Conservation (phyloP, 30 jellyfish, hydroid and myxozoan genomes). For the Hydra vulgaris region DNA sequence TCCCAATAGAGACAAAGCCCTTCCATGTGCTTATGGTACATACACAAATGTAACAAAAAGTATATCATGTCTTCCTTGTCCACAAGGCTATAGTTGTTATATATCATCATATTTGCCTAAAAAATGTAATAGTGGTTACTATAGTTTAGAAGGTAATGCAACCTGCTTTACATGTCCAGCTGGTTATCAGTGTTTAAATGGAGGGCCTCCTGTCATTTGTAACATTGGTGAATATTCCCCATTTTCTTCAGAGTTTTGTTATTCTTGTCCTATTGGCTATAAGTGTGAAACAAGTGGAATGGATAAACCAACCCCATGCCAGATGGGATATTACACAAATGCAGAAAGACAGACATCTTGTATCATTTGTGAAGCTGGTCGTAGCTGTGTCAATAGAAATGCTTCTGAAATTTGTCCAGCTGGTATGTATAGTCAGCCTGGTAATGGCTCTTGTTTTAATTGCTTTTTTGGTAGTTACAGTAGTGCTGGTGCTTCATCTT, state of each 20-base stretch:
- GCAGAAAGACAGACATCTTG: constrained; percentile 59
- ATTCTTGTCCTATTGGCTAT: constrained; percentile 76
- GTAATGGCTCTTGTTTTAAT: constrained; percentile 2
- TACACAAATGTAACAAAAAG: constrained; percentile 58
- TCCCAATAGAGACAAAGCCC: constrained; percentile 57
- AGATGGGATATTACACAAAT: constrained; percentile 65
- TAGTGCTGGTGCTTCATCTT: constrained; percentile 57
- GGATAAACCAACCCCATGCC: constrained; percentile 50
- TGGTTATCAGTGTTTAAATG: constrained; percentile 69
- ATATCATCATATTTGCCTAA: constrained; percentile 45
- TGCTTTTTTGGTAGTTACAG: constrained; percentile 81
- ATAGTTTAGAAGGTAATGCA: constrained; percentile 70
- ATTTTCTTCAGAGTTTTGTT: constrained; percentile 43
- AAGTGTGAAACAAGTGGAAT: constrained; percentile 61
- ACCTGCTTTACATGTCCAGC: constrained; percentile 87
- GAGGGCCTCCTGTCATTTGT: constrained; percentile 76
- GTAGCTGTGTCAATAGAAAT: constrained; percentile 52
- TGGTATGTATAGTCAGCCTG: constrained; percentile 64
- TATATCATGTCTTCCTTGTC: constrained; percentile 51
- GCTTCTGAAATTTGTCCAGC: constrained; percentile 51
- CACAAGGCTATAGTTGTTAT: constrained; percentile 77
- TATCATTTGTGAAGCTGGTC: constrained; percentile 79
- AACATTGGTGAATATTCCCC: constrained; percentile 75
- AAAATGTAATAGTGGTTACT: constrained; percentile 59
- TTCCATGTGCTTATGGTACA: constrained; percentile 68